Evolutionary conservation across 2,888 invertebrate species (phyloP).

Genomic region (Tetramorium bicarinatum): DNA sequence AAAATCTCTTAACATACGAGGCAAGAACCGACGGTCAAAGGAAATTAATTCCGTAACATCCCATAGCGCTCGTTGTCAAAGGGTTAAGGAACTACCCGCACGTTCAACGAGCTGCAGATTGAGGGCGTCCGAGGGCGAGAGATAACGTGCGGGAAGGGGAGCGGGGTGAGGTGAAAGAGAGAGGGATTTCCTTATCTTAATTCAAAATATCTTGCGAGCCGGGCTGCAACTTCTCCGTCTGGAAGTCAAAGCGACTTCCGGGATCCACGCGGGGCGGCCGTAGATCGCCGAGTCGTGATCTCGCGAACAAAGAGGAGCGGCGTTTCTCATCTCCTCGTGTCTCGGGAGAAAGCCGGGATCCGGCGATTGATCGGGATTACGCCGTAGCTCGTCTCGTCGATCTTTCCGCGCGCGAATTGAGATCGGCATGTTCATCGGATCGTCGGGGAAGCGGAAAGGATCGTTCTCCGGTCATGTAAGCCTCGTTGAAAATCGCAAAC

Average conservation of each 20-base stretch:
- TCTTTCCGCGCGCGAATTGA: neutral
- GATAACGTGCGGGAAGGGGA: neutral
- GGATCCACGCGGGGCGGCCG: constrained; percentile 20
- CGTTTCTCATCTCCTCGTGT: constrained; percentile 9
- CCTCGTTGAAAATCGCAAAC: neutral
- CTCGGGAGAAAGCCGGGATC: constrained; percentile 26
- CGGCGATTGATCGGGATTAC: constrained; percentile 38
- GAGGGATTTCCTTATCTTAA: constrained; percentile 51
- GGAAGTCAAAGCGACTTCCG: constrained; percentile 49
- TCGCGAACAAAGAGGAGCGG: constrained; percentile 36
- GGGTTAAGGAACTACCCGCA: constrained; percentile 36
- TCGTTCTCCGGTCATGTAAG: neutral
- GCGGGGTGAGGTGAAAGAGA: neutral
- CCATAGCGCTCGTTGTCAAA: constrained; percentile 16
- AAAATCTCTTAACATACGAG: neutral
- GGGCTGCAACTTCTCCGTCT: constrained; percentile 39
- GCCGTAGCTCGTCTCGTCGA: constrained; percentile 6
- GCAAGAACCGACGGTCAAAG: neutral
- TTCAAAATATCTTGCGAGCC: constrained; percentile 51
- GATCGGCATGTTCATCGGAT: neutral
- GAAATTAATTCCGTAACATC: constrained; percentile 29
- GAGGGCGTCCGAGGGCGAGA: constrained; percentile 14
- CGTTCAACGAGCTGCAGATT: constrained; percentile 37
- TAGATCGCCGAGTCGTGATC: constrained; percentile 38
- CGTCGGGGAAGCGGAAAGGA: neutral